phyloP scores from a whole-genome alignment of 2,888 invertebrate species.

The Drosophila meridionalis region DNA sequence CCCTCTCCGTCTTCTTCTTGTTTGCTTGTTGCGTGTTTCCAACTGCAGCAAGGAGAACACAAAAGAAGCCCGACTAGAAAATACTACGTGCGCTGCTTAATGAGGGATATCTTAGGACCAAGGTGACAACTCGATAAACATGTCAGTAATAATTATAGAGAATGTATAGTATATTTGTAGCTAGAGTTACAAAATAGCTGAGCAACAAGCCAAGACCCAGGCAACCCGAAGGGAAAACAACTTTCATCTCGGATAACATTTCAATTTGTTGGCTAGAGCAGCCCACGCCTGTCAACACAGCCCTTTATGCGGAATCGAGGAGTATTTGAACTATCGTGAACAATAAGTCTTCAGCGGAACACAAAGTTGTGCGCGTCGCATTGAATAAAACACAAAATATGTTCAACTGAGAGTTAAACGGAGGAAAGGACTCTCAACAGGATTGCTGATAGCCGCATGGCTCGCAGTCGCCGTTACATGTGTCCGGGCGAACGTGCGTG shows the following conservation, averaged over 20 bases:
- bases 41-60: conserved; percentile 7
- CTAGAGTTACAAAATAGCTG: no score
- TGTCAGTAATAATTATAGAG: background rate
- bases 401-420: conserved; percentile 40
- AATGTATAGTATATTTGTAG: no score
- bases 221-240: background rate
- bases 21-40: conserved; percentile 26
- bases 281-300: background rate
- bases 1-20: conserved; percentile 4
- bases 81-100: conserved; percentile 5
- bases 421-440: conserved; percentile 21
- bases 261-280: background rate
- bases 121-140: background rate
- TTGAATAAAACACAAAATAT: conserved; percentile 66
- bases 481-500: conserved; percentile 66
- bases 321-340: conserved; percentile 10
- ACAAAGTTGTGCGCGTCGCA: conserved; percentile 62
- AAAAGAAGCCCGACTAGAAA: conserved; percentile 1
- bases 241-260: background rate
- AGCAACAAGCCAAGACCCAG: no score
- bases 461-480: conserved; percentile 46
- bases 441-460: conserved; percentile 45
- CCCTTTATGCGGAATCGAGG: background rate
- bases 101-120: background rate
- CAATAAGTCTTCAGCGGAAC: conserved; percentile 42